Base-by-base conservation (phyloP, 2,888 invertebrate species). In the Thyatira batis region DNA sequence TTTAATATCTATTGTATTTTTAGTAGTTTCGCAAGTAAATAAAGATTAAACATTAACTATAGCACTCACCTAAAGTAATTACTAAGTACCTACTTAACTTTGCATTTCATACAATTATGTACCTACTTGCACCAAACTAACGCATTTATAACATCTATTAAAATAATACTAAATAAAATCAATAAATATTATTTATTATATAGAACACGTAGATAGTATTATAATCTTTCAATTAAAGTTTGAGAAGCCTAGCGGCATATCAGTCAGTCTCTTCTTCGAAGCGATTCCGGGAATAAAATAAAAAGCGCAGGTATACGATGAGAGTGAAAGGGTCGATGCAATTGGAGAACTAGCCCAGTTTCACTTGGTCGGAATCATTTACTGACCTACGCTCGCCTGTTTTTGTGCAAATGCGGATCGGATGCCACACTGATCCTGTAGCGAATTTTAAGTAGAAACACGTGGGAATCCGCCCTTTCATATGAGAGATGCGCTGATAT, bases 241-340 rank as follows among this genome's bases (percentile, higher is more conserved):
- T 91, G 88, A 78, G 83, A 74, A 69, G 13, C 79, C 33, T 54
- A 43, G 49, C 20, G 6, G 52, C 55, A 54, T 58, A 51, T 65
- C 39, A 39, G 63, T 67, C 65, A 71, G 70, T 79, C 74, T 69
- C 73, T 75, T 75, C 54, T 56, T 73, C 67, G 73, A 73, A 74
- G 73, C 73, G 79, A 87, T 91, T 89, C 89, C 78, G 71, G 82
- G 90, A 89, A 88, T 58, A 67, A 64, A 73, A 79, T 83, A 90
- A 92, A 91, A 92, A 92, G 88, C 86, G 89, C 92, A 92, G 92
- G 92, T 92, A 91, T 68, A 78, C 69, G 76, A 80, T 78, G 90
- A 92, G 87, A 92, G 92, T 92, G 92, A 92, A 92, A 92, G 92
- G 92, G 90, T 89, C 92, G 80, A 81, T 88, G 91, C 92, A 90